phyloP scores from a whole-genome alignment of 1,140 invertebrate species.

The Pogonomyrmex californicus region DNA sequence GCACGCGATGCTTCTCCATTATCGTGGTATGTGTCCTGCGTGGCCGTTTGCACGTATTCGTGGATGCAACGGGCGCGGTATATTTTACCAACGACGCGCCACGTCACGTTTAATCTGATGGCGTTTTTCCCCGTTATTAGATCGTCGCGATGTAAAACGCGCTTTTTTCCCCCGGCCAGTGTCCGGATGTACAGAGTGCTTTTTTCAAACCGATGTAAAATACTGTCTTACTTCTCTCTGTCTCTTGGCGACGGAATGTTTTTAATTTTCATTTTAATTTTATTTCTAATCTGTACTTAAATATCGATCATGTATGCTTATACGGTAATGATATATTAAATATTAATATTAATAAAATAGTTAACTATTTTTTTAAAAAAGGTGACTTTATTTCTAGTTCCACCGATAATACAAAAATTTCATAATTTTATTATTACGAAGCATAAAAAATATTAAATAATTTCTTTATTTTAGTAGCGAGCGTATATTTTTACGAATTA shows the following conservation, averaged over 20 bases:
- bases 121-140: slow-evolving; percentile 61
- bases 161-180: slow-evolving; percentile 28
- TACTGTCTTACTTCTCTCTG: neutral
- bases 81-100: slow-evolving; percentile 47
- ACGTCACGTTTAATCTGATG: slow-evolving; percentile 63
- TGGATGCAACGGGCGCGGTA: neutral
- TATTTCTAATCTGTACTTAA: neutral
- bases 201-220: slow-evolving; percentile 28
- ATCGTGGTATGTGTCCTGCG: slow-evolving; percentile 42
- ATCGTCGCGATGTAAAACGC: slow-evolving; percentile 51
- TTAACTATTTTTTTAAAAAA: neutral
- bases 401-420: slow-evolving; percentile 11
- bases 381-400: neutral
- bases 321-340: neutral
- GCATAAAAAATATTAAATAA: slow-evolving; percentile 5
- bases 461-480: neutral
- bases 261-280: neutral
- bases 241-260: neutral
- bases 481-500: slow-evolving; percentile 11
- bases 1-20: slow-evolving; percentile 57
- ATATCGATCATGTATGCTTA: neutral
- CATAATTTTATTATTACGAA: neutral
- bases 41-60: neutral
- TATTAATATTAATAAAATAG: neutral
- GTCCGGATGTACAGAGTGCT: neutral